phyloP scores from a whole-genome alignment of 2,888 invertebrate species.

The Cordilura impudica region DNA sequence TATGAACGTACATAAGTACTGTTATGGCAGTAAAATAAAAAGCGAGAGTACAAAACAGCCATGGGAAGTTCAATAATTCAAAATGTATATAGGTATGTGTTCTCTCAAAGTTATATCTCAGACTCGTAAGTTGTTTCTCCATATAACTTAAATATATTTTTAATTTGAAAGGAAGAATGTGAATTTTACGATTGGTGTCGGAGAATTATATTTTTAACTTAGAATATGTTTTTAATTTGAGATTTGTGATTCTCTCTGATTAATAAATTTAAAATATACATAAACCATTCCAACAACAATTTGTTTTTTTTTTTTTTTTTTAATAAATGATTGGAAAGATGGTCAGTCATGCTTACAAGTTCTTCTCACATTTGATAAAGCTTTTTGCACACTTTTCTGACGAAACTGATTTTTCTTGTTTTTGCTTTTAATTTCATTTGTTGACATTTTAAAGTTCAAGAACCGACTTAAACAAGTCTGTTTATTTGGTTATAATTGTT shows the following conservation, averaged over 20 bases:
- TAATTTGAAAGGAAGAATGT: no score
- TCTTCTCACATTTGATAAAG: slow-evolving; percentile 1
- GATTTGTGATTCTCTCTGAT: no score
- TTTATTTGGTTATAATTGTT: not conserved
- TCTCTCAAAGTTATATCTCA: no score
- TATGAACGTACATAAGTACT: not conserved
- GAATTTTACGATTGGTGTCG: no score
- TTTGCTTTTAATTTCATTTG: slow-evolving; percentile 30
- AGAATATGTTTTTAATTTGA: no score
- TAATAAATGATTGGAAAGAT: not conserved
- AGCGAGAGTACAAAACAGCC: not conserved
- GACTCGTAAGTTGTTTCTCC: no score
- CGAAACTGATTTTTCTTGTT: slow-evolving; percentile 18
- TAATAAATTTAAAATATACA: no score
- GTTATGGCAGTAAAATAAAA: not conserved
- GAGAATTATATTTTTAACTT: no score
- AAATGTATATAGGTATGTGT: no score
- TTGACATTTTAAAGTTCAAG: slow-evolving; percentile 50
- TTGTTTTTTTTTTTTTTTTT: not conserved
- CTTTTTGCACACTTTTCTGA: slow-evolving; percentile 3
- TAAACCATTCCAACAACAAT: no score
- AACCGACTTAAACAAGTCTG: slow-evolving; percentile 35
- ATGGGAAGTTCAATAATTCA: not conserved
- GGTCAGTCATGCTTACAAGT: slow-evolving; percentile 1
- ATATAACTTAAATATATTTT: no score